Base-by-base conservation (phyloP, 2,113 vertebrate species). In the Dasyprocta punctata region DNA sequence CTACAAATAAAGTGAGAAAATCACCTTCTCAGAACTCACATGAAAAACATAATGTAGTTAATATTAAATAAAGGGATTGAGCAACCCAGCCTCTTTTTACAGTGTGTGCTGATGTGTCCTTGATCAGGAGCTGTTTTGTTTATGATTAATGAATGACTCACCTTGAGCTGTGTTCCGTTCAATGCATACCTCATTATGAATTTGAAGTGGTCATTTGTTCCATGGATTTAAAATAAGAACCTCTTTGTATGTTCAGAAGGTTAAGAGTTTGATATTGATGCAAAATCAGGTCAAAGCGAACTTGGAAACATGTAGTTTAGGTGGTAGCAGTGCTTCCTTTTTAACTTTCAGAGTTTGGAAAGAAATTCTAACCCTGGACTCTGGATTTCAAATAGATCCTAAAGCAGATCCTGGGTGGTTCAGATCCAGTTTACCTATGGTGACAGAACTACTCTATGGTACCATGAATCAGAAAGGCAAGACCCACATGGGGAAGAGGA, bases 161-260 rank as follows among this genome's bases (percentile, higher is more conserved):
- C 98, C 98, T 98, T 98, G 97, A 98, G 98, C 98, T 98, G 96
- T 98, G 98, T 98, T 98, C 98, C 98, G 98, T 99, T 99, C 98
- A 98, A 98, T 99, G 99, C 98, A 99, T 99, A 98, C 98, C 98
- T 99, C 98, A 96, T 97, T 98, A 98, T 99, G 98, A 99, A 99
- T 98, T 98, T 98, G 98, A 98, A 98, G 97, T 98, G 98, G 98
- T 98, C 98, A n/a, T 61, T 96, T 97, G 98, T 60, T 97, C 95
- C 95, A 94, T 94, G 83, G 69, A 98, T 98, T 97, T 97, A 97
- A 98, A 99, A 98, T 96, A 98, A 97, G 97, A 98, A 87, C 96
- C 97, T 87, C 81, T 98, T 96, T 97, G 3, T 98, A 75, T 88
- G 19, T 93, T 97, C 78, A 44, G 92, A 75, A 41, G 95, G 95